Evolutionary conservation across 2,797 vertebrate species (phyloP).

Genomic region (Valencia hispanica): DNA sequence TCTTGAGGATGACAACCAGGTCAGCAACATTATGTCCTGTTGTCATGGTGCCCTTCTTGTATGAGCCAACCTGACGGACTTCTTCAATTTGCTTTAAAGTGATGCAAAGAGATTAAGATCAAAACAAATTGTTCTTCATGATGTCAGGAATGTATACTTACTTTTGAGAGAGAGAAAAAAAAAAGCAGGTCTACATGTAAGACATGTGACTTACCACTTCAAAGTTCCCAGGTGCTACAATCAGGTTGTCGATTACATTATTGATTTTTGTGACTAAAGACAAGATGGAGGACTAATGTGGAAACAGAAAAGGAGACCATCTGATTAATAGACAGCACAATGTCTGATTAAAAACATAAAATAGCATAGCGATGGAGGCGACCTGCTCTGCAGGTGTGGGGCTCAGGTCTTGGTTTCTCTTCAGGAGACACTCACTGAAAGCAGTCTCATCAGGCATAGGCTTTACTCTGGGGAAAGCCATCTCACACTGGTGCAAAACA

Average conservation of each 20-base stretch:
- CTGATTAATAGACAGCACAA: no score
- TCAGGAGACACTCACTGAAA: slow-evolving; percentile 92
- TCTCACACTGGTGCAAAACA: slow-evolving; percentile 87
- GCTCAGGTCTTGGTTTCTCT: slow-evolving; percentile 95
- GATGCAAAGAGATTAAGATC: not conserved
- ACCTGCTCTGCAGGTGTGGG: slow-evolving; percentile 94
- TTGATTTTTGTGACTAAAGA: slow-evolving; percentile 98
- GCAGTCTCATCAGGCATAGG: slow-evolving; percentile 89
- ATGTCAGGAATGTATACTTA: not conserved
- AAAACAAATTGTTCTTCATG: not conserved
- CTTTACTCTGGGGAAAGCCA: slow-evolving; percentile 96
- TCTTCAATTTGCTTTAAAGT: slow-evolving; percentile 93
- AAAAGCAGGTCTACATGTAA: not conserved
- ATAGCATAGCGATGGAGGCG: not conserved
- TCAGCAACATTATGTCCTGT: slow-evolving; percentile 96
- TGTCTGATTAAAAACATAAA: no score
- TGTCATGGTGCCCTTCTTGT: slow-evolving; percentile 98
- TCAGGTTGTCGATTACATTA: slow-evolving; percentile 96
- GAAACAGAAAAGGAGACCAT: not conserved
- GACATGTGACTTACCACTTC: slow-evolving; percentile 89
- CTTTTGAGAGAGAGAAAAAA: not conserved
- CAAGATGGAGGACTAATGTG: slow-evolving; percentile 91
- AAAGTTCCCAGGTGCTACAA: slow-evolving; percentile 95
- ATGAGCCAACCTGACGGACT: slow-evolving; percentile 96
- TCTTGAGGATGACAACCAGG: slow-evolving; percentile 96